These are phyloP conservation scores for Polylopha cassiicola DNA, from an alignment of 2,888 invertebrate genomes.

Conservation along the genomic window DNA sequence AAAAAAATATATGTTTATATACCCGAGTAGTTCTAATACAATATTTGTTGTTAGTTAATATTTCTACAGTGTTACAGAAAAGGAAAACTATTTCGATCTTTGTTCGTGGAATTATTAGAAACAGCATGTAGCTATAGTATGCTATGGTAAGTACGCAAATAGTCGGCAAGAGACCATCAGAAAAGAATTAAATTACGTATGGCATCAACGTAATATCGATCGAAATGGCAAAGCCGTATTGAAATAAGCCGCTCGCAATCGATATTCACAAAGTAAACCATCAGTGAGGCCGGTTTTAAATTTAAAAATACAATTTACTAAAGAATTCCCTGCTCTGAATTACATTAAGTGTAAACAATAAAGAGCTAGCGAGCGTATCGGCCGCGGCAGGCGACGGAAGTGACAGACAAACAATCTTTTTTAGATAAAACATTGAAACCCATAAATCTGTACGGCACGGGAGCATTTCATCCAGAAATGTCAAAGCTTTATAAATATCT, in stretches of 20 bases:
- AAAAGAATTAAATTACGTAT: constrained; percentile 56
- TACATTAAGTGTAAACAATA: constrained; percentile 77
- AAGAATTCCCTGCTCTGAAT: constrained; percentile 76
- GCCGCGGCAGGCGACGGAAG: constrained; percentile 72
- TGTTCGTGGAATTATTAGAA: too few species aligned
- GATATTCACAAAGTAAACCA: constrained; percentile 59
- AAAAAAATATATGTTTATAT: too few species aligned
- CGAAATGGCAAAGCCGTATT: constrained; percentile 58
- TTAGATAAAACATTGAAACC: constrained; percentile 72
- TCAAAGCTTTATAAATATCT: constrained; percentile 46
- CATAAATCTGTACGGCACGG: constrained; percentile 66
- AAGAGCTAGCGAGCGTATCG: constrained; percentile 72
- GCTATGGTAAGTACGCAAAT: constrained; percentile 26
- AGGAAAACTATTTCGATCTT: too few species aligned
- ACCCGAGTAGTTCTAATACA: too few species aligned
- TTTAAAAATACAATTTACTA: constrained; percentile 73
- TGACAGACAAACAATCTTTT: constrained; percentile 74
- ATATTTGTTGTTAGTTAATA: too few species aligned
- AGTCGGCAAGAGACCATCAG: constrained; percentile 33
- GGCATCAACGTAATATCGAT: constrained; percentile 61
- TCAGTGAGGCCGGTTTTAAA: constrained; percentile 50
- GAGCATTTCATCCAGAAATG: constrained; percentile 60
- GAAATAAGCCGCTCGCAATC: constrained; percentile 55
- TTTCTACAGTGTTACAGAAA: too few species aligned
- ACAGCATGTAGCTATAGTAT: constrained; percentile 13